Percentiles rank a stretch among this genome's conserved stretches.
These are phyloP conservation scores for Dinocampus coccinellae DNA, from an alignment of 2,888 invertebrate species.

Conservation along the genomic window DNA sequence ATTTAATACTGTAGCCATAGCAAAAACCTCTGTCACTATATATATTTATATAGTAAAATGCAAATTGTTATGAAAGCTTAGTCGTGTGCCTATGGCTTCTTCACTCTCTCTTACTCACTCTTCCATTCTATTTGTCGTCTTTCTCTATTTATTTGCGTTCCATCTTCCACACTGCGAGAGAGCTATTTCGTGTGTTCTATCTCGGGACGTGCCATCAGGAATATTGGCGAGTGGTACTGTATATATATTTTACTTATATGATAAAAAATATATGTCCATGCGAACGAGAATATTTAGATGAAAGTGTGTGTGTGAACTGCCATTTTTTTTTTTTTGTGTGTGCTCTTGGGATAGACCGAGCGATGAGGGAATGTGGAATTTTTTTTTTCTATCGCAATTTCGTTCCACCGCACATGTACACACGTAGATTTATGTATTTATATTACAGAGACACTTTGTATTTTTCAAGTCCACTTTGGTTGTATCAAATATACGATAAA, in stretches of 20 bases:
- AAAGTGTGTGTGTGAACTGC: too few species aligned
- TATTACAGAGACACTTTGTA: too few species aligned
- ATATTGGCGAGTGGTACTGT: slow-evolving; percentile 48
- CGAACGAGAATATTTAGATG: slow-evolving; percentile 39
- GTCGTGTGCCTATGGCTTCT: slow-evolving; percentile 51
- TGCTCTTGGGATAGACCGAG: not conserved
- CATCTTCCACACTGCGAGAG: not conserved
- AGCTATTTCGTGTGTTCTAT: slow-evolving; percentile 28
- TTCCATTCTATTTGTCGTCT: not conserved
- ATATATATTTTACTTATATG: slow-evolving; percentile 58
- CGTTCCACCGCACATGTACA: not conserved
- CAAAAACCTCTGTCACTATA: slow-evolving; percentile 47
- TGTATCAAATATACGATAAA: not conserved
- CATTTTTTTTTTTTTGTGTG: not conserved
- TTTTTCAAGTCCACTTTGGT: not conserved
- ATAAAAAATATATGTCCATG: slow-evolving; percentile 61
- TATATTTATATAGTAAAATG: slow-evolving; percentile 50
- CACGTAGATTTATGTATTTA: not conserved
- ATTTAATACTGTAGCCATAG: slow-evolving; percentile 60
- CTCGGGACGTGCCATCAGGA: slow-evolving; percentile 52
- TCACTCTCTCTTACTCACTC: slow-evolving; percentile 12
- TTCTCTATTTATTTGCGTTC: not conserved
- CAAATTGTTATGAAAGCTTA: slow-evolving; percentile 68
- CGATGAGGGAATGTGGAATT: not conserved
- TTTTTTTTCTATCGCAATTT: not conserved